phyloP scores from a whole-genome alignment of 2,113 vertebrate genomes.

The Callopanchax toddi region DNA sequence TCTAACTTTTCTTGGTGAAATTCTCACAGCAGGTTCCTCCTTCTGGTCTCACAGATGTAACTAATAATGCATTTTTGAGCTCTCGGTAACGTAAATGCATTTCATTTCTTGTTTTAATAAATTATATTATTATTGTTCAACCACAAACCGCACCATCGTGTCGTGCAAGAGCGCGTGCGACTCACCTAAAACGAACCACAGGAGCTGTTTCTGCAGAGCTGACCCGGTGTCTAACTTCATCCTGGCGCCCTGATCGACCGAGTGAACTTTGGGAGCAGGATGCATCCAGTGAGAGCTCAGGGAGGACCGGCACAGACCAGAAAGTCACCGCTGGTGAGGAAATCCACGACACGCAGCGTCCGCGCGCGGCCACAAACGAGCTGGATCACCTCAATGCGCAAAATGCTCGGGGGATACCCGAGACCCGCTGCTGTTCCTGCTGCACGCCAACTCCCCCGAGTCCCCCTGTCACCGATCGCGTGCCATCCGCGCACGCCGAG shows the following conservation, averaged over 20 bases:
- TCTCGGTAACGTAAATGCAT: too few relatives aligned
- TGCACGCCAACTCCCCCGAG: slow-evolving; percentile 25
- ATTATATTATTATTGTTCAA: too few relatives aligned
- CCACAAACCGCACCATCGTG: too few relatives aligned
- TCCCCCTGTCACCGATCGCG: slow-evolving; percentile 40
- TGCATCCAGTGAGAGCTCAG: slow-evolving; percentile 19
- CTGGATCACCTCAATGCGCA: slow-evolving; percentile 32
- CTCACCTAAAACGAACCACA: slow-evolving; percentile 69
- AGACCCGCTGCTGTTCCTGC: slow-evolving; percentile 19
- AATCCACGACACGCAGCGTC: slow-evolving; percentile 22
- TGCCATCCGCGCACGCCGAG: slow-evolving; percentile 8
- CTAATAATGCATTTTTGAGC: too few relatives aligned
- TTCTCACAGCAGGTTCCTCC: too few relatives aligned
- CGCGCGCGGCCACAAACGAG: not conserved
- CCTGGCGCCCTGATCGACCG: slow-evolving; percentile 39
- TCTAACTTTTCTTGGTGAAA: too few relatives aligned
- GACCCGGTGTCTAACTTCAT: slow-evolving; percentile 47
- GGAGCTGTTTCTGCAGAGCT: slow-evolving; percentile 51
- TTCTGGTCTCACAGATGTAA: too few relatives aligned
- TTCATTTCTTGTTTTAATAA: too few relatives aligned
- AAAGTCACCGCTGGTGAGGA: slow-evolving; percentile 2
- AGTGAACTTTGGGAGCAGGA: slow-evolving; percentile 43
- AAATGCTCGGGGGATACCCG: slow-evolving; percentile 22
- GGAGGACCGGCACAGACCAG: not conserved
- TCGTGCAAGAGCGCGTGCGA: slow-evolving; percentile 9